Evolutionary conservation across 2,888 invertebrate genomes (phyloP).

Genomic region (Tetragonisca angustula): DNA sequence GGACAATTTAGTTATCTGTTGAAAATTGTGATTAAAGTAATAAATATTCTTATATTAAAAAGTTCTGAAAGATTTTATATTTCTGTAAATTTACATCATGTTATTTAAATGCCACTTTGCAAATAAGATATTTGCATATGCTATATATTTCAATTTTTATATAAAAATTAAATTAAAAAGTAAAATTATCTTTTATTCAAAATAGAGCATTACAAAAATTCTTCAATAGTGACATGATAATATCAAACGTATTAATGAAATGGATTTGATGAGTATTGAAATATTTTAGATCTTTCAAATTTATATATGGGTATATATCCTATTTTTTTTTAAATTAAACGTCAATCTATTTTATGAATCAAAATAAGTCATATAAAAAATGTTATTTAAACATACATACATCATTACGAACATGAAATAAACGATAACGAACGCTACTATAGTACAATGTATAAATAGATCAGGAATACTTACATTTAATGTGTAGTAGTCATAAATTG

Average conservation of each 20-base stretch:
- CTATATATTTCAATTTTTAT: conserved; percentile 5
- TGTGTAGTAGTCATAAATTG: too few species aligned
- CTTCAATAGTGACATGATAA: too few species aligned
- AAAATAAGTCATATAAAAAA: too few species aligned
- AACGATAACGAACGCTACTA: too few species aligned
- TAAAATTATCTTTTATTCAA: conserved; percentile 22
- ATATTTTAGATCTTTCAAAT: background rate
- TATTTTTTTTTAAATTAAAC: too few species aligned
- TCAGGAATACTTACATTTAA: too few species aligned
- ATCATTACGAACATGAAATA: too few species aligned
- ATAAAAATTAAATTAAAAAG: conserved; percentile 27
- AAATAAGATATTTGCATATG: conserved; percentile 30
- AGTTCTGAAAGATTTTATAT: background rate
- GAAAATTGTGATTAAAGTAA: background rate
- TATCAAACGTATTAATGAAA: background rate
- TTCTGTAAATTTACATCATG: background rate
- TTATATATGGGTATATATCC: background rate
- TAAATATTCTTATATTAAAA: background rate
- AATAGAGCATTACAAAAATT: background rate
- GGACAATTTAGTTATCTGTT: background rate
- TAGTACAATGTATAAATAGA: too few species aligned
- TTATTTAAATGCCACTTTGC: background rate
- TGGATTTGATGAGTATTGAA: background rate
- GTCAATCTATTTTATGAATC: too few species aligned
- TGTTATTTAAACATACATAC: too few species aligned